Evolutionary conservation across 2,888 invertebrate genomes (phyloP).

Genomic region (Agonopterix arenella): DNA sequence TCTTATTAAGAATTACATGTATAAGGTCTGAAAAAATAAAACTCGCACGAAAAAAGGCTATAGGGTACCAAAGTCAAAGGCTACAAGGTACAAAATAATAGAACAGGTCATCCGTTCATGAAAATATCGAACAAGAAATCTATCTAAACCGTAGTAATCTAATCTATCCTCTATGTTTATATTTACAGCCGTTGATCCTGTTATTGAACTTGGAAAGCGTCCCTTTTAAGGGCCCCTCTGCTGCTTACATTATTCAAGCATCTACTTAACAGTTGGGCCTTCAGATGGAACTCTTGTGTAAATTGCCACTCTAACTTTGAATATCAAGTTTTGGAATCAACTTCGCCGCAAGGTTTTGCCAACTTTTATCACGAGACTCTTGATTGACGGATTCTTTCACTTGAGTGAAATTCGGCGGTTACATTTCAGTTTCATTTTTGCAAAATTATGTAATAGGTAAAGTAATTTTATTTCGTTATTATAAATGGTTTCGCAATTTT

Average conservation of each 20-base stretch:
- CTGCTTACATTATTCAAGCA: constrained; percentile 43
- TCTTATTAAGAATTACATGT: too few species aligned
- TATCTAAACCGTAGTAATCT: not conserved
- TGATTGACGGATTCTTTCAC: constrained; percentile 14
- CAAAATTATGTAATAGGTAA: too few species aligned
- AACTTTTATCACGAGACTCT: constrained; percentile 18
- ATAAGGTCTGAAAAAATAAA: too few species aligned
- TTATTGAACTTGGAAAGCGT: constrained; percentile 11
- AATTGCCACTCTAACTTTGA: constrained; percentile 50
- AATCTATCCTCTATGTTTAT: not conserved
- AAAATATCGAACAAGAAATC: too few species aligned
- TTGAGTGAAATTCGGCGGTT: not conserved
- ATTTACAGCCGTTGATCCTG: not conserved
- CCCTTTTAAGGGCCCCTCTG: constrained; percentile 15
- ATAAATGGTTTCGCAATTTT: too few species aligned
- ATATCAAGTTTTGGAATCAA: constrained; percentile 45
- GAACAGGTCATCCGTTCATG: too few species aligned
- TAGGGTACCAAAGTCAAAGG: too few species aligned
- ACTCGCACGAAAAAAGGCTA: too few species aligned
- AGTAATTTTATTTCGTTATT: too few species aligned
- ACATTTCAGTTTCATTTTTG: too few species aligned
- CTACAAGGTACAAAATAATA: too few species aligned
- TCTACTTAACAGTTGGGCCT: constrained; percentile 34
- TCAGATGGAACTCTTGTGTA: constrained; percentile 42
- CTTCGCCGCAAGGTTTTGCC: constrained; percentile 25